Conservation (phyloP, 2,888 invertebrate species). For the Drosophila mulleri region DNA sequence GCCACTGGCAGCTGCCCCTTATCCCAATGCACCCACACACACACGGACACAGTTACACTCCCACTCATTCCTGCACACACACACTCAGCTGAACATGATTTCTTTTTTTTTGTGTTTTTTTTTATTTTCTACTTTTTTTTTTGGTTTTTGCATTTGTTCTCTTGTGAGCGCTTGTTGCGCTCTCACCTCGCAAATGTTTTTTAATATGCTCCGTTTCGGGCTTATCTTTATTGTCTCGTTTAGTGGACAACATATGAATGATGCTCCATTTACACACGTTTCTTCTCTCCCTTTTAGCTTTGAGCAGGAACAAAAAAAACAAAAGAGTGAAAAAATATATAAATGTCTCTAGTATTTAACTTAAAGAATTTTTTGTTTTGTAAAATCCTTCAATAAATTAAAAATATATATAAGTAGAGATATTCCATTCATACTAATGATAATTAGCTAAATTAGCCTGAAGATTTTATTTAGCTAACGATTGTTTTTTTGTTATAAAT, state of each 20-base stretch:
- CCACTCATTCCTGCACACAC: slow-evolving; percentile 4
- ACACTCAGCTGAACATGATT: slow-evolving; percentile 16
- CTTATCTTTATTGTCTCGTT: slow-evolving; percentile 84
- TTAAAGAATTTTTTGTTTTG: not conserved
- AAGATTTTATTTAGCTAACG: no score
- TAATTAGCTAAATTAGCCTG: no score
- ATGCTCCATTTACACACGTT: slow-evolving; percentile 47
- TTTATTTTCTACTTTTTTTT: slow-evolving; percentile 4
- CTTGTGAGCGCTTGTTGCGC: slow-evolving; percentile 63
- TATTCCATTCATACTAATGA: no score
- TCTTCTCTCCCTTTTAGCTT: slow-evolving; percentile 12
- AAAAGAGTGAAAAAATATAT: not conserved
- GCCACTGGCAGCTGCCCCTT: slow-evolving; percentile 29
- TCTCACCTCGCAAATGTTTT: slow-evolving; percentile 47
- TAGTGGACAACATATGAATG: slow-evolving; percentile 77
- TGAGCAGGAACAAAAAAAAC: not conserved
- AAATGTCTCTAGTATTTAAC: not conserved
- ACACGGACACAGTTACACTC: not conserved
- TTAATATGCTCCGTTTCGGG: slow-evolving; percentile 77
- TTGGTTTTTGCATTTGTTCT: slow-evolving; percentile 7
- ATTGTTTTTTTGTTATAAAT: no score
- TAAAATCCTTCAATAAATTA: no score
- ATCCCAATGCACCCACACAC: slow-evolving; percentile 29
- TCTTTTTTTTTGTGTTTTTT: slow-evolving; percentile 16
- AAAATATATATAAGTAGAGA: no score